phyloP scores from a whole-genome alignment of 2,888 invertebrate genomes.

The Tortricodes alternella region DNA sequence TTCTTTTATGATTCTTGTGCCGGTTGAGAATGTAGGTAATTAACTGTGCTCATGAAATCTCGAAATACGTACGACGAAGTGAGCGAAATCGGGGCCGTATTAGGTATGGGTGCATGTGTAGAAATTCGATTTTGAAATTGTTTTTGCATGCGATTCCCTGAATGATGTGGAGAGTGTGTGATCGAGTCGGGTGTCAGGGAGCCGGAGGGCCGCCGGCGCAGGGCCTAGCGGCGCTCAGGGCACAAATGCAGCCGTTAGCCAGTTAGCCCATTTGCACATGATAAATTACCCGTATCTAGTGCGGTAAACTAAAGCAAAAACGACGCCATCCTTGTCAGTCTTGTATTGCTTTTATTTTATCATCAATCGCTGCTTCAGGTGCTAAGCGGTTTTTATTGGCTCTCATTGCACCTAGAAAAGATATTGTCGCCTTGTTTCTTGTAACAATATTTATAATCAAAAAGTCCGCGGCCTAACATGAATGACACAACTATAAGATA shows the following conservation, averaged over 20 bases:
- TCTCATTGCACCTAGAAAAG: too few species aligned
- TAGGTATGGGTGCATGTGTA: conserved; percentile 11
- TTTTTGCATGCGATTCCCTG: not conserved
- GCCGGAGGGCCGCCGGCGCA: conserved; percentile 1
- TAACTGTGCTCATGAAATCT: conserved; percentile 29
- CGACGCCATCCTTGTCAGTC: conserved; percentile 24
- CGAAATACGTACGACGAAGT: conserved; percentile 7
- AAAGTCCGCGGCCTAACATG: too few species aligned
- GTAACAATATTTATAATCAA: too few species aligned
- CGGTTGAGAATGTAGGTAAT: conserved; percentile 27
- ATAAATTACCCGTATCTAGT: conserved; percentile 59
- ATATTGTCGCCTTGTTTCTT: too few species aligned
- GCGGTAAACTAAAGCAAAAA: conserved; percentile 49
- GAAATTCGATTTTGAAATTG: not conserved
- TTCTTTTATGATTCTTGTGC: conserved; percentile 24
- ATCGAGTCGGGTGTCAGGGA: not conserved
- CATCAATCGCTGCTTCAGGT: not conserved
- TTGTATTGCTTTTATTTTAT: conserved; percentile 1
- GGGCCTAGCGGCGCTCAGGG: not conserved
- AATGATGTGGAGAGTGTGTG: not conserved
- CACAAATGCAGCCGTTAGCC: conserved; percentile 16
- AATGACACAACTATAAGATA: too few species aligned
- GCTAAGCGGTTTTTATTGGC: too few species aligned
- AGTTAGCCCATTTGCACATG: conserved; percentile 50
- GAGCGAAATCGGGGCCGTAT: conserved; percentile 24